Percentiles rank a stretch among this genome's conserved stretches.
phyloP scores from a whole-genome alignment of 2,797 vertebrate species.

The Myoxocephalus aenaeus region DNA sequence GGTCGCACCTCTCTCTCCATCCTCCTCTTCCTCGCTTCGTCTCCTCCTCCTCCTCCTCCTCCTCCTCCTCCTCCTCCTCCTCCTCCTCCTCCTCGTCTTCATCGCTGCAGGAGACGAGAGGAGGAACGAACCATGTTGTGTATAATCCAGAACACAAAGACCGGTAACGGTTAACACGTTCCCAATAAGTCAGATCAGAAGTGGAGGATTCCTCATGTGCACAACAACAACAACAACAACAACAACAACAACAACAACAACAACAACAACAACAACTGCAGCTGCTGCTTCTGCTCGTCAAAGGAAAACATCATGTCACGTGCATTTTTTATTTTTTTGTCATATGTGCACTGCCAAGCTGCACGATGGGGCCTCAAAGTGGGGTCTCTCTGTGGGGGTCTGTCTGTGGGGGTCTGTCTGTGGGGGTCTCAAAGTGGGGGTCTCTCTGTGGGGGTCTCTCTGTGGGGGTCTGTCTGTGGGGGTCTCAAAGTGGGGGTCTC shows the following conservation, averaged over 20 bases:
- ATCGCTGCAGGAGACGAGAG: conserved; percentile 26
- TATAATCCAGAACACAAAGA: neutral
- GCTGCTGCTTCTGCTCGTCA: neutral
- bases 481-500: no score
- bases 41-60: neutral
- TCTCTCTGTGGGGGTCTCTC: no score
- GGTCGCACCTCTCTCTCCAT: conserved; percentile 64
- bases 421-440: no score
- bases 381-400: no score
- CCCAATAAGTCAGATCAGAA: neutral
- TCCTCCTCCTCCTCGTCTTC: neutral
- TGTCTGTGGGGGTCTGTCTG: no score
- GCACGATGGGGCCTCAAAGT: neutral
- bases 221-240: conserved; percentile 1
- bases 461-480: no score
- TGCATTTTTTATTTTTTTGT: neutral
- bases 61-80: no score
- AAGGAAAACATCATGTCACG: neutral
- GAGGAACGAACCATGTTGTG: conserved; percentile 15
- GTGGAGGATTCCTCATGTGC: conserved; percentile 39
- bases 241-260: neutral
- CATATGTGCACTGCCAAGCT: neutral
- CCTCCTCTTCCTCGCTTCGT: conserved; percentile 1
- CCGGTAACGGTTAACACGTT: no score
- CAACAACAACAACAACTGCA: neutral